Conservation (phyloP, 2,888 invertebrate genomes). For the Lasioglossum zephyrum region DNA sequence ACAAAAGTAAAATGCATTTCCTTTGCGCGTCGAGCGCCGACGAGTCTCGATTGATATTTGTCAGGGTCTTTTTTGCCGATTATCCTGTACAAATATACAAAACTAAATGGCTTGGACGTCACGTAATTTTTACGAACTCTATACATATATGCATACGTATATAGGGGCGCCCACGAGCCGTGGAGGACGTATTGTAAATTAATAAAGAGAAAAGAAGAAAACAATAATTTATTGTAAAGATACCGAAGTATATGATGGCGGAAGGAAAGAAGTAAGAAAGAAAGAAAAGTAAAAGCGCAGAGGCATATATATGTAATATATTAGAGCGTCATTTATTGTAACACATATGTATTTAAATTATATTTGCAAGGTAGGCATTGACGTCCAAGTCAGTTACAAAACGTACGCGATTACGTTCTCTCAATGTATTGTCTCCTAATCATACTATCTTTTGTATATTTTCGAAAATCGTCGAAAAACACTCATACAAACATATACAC, state of each 20-base stretch:
- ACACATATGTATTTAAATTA: constrained; percentile 48
- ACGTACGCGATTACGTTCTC: constrained; percentile 69
- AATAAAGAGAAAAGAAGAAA: constrained; percentile 15
- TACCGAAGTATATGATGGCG: constrained; percentile 37
- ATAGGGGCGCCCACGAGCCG: constrained; percentile 27
- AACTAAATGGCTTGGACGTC: constrained; percentile 71
- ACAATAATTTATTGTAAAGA: constrained; percentile 53
- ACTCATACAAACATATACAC: neutral
- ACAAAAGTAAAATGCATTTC: constrained; percentile 12
- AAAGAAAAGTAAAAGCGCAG: constrained; percentile 29
- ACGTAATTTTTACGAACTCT: constrained; percentile 57
- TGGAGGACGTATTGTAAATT: constrained; percentile 50
- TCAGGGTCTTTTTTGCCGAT: constrained; percentile 75
- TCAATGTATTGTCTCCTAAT: constrained; percentile 78
- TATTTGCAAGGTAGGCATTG: constrained; percentile 46
- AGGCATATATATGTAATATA: constrained; percentile 61
- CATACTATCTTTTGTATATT: constrained; percentile 54
- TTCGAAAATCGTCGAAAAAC: constrained; percentile 32
- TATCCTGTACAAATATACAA: constrained; percentile 68
- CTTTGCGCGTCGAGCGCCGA: constrained; percentile 31
- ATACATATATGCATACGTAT: constrained; percentile 36
- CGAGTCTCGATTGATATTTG: constrained; percentile 61
- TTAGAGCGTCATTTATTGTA: constrained; percentile 40
- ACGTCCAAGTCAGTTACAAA: constrained; percentile 66
- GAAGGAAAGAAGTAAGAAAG: neutral